Conservation (phyloP, 2,113 vertebrate genomes). For the Halichoeres trimaculatus region DNA sequence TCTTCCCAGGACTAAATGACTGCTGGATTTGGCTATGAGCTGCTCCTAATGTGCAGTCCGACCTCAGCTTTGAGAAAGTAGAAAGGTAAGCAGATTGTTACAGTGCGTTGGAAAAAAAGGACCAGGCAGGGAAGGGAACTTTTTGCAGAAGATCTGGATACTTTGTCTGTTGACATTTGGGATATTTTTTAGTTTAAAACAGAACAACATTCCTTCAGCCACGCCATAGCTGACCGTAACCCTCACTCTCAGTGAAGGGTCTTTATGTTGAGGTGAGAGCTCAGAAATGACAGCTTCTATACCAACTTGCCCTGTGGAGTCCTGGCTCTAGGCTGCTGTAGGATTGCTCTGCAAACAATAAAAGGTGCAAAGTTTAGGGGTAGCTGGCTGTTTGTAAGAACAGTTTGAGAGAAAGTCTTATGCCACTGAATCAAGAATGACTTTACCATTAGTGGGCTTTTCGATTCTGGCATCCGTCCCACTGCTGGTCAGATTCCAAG, state of each 20-base stretch:
- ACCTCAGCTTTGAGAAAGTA: neutral
- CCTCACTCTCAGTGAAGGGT: neutral
- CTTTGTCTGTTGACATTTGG: neutral
- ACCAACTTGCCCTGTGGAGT: neutral
- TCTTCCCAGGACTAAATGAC: too few species aligned
- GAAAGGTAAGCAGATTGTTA: too few species aligned
- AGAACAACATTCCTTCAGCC: neutral
- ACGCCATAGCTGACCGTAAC: neutral
- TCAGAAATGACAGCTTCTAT: too few species aligned
- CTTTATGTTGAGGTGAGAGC: too few species aligned
- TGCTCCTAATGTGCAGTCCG: too few species aligned
- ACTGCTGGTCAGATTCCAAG: neutral
- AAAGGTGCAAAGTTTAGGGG: neutral
- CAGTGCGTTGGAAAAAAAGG: too few species aligned
- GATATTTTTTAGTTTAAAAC: neutral
- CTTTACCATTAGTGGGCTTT: neutral
- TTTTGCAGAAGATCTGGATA: neutral
- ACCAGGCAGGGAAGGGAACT: too few species aligned
- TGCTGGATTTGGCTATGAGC: too few species aligned
- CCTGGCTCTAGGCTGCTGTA: too few species aligned
- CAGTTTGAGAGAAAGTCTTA: neutral
- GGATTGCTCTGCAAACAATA: neutral
- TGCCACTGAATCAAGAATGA: constrained; percentile 1
- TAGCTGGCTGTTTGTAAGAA: neutral
- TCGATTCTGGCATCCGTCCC: neutral